Base-by-base conservation (phyloP, 2,888 invertebrate genomes). In the Rotaria magnacalcarata region DNA sequence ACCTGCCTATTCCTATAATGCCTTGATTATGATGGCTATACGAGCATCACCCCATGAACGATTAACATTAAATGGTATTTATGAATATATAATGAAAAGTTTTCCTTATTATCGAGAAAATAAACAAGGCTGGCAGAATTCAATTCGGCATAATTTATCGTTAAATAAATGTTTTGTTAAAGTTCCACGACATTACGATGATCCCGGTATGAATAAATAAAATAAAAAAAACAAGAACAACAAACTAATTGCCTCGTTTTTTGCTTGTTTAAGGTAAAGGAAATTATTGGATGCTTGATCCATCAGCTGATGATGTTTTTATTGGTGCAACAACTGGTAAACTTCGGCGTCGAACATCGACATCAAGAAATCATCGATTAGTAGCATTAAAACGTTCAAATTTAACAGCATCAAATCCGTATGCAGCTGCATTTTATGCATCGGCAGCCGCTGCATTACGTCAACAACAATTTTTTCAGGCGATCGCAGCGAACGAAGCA, bases 241-340 rank as follows among this genome's bases (percentile, higher is more conserved):
- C 6, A 11, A 27, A 24, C 1, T 2, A 5, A 10, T n/a, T 11
- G 5, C 21, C 21, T 60, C 7, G 8, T 67, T 67, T 34, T 34
- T 67, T 27, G 27, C 6, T 16, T 27, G 7, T 60, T 27, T 0
- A 34, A 67, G 67, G 67, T 67, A 99, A 99, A 91, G 98, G 98
- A 0, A 99, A 98, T 92, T 99, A 99, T 92, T 99, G 98, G 98
- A 98, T 97, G 97, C 91, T 99, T 89, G 98, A 99, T 90, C 95
- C 97, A 10, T 95, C 96, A 74, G 95, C 96, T 84, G 97, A 98
- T 90, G 98, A 99, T 89, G 97, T 99, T 43, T 97, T 97, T 90
- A 99, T 99, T 89, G 97, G 98, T 0, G 96, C 96, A 0, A 96
- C 96, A 0, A 98, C 98, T 0, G 98, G 98, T 0, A 99, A 99